Conservation (phyloP, 2,797 vertebrate species). For the Phataginus tetradactyla region DNA sequence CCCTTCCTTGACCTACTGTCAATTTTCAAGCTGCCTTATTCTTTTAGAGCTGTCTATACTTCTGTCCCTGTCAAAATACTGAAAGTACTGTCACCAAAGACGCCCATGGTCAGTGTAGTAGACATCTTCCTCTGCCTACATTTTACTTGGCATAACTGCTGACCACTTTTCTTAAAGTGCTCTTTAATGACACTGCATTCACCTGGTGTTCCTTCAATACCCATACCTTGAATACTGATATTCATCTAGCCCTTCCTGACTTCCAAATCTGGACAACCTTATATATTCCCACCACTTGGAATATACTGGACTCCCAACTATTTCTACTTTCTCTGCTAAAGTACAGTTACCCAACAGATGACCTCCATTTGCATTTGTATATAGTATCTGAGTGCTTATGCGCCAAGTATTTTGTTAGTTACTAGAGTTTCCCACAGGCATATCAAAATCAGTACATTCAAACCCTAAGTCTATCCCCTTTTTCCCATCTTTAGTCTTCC, state of each 20-base stretch:
- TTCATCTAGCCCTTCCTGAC: not conserved
- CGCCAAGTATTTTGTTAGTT: not conserved
- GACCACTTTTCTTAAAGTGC: not conserved
- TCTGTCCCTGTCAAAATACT: not conserved
- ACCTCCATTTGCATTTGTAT: not conserved
- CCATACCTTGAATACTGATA: not conserved
- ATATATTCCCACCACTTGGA: not conserved
- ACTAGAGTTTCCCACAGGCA: not conserved
- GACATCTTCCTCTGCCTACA: not conserved
- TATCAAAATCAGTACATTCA: not conserved
- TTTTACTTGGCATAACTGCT: not conserved
- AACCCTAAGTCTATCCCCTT: not conserved
- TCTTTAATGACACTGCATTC: not conserved
- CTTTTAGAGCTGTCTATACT: not conserved
- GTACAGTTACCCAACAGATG: not conserved
- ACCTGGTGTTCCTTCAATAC: not conserved
- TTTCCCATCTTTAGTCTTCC: not conserved
- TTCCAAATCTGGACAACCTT: not conserved
- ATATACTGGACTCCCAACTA: not conserved
- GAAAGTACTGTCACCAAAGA: not conserved
- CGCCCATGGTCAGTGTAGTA: not conserved
- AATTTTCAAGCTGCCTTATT: not conserved
- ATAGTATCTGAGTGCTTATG: not conserved
- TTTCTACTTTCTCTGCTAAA: not conserved
- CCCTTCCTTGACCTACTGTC: not conserved